These are phyloP conservation scores for Leptura quadrifasciata DNA, from an alignment of 2,888 invertebrate species.

Conservation along the genomic window DNA sequence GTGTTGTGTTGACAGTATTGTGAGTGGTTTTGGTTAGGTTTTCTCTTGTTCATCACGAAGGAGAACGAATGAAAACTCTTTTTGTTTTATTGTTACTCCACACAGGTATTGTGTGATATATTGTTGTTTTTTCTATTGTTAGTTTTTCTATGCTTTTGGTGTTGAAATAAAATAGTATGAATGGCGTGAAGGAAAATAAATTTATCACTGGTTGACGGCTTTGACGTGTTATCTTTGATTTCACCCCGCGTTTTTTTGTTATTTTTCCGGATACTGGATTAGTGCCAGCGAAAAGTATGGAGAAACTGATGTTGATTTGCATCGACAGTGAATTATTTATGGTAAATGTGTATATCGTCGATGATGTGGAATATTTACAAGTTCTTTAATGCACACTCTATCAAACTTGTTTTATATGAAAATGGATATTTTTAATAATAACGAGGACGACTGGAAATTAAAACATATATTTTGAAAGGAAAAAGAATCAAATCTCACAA, in stretches of 20 bases:
- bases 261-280: conserved; percentile 28
- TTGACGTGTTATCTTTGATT: conserved; percentile 40
- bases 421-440: neutral
- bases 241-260: conserved; percentile 21
- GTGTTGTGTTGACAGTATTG: conserved; percentile 38
- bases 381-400: neutral
- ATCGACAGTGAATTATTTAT: conserved; percentile 19
- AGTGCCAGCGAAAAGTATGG: conserved; percentile 1
- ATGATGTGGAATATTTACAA: neutral
- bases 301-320: conserved; percentile 30
- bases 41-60: conserved; percentile 26
- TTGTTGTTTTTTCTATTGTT: conserved; percentile 40
- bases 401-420: neutral
- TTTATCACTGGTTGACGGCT: conserved; percentile 34
- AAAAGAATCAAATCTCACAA: no score
- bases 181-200: conserved; percentile 33
- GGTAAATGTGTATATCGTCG: conserved; percentile 4
- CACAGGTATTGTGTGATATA: conserved; percentile 42
- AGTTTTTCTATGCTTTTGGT: conserved; percentile 39
- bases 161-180: conserved; percentile 37
- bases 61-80: conserved; percentile 37
- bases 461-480: no score
- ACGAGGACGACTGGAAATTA: no score
- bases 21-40: conserved; percentile 41
- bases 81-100: conserved; percentile 41